Percentiles rank a stretch among this genome's conserved stretches.
Conservation (phyloP, 2,797 vertebrate species). For the Pristis pectinata region DNA sequence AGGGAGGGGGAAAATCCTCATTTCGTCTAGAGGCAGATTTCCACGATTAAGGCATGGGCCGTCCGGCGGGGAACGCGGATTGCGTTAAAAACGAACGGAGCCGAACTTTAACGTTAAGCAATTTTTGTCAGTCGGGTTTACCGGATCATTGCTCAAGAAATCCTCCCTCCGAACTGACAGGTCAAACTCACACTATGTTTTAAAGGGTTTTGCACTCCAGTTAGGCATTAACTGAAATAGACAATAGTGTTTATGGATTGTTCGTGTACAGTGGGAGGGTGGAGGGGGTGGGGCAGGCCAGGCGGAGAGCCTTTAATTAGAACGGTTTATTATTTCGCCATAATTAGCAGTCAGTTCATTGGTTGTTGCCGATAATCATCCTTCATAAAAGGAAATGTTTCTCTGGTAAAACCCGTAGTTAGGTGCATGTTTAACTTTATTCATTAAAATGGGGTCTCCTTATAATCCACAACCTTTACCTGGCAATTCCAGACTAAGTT, state of each 20-base stretch:
- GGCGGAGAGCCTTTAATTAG: neutral
- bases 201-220: neutral
- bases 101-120: neutral
- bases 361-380: neutral
- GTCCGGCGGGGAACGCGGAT: neutral
- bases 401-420: neutral
- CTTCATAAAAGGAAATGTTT: slow-evolving; percentile 10
- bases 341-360: neutral
- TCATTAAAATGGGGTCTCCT: neutral
- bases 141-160: slow-evolving; percentile 10
- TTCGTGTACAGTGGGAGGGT: neutral
- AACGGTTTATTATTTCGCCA: neutral
- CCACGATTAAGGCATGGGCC: neutral
- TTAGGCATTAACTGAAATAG: slow-evolving; percentile 32
- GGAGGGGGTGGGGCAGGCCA: neutral
- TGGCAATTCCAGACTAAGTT: neutral
- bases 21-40: neutral
- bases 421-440: neutral
- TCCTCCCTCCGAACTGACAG: neutral
- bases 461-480: neutral
- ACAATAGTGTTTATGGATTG: neutral
- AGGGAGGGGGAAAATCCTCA: neutral
- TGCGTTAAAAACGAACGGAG: neutral
- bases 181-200: slow-evolving; percentile 29
- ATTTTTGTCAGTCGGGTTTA: neutral